phyloP scores from a whole-genome alignment of 2,888 invertebrate genomes.

The Erynnis tages region DNA sequence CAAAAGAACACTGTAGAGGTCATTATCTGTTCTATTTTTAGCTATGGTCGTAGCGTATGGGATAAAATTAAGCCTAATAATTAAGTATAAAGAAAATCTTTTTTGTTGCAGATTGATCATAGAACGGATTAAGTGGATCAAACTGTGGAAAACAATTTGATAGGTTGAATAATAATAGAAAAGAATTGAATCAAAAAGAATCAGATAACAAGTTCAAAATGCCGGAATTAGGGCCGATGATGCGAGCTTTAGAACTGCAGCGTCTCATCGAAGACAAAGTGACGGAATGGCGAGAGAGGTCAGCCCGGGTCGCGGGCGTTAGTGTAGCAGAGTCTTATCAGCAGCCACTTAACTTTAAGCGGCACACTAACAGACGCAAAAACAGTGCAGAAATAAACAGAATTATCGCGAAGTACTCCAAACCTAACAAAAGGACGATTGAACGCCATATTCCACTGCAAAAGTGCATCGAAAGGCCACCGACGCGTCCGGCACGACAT shows the following conservation, averaged over 20 bases:
- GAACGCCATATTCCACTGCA: conserved; percentile 49
- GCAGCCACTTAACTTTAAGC: conserved; percentile 75
- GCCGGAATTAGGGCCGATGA: conserved; percentile 75
- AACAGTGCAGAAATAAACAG: conserved; percentile 78
- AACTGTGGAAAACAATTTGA: not conserved
- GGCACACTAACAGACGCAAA: conserved; percentile 75
- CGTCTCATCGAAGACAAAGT: conserved; percentile 77
- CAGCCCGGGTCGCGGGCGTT: conserved; percentile 68
- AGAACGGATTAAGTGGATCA: too few relatives aligned
- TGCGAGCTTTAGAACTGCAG: conserved; percentile 76
- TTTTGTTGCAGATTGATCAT: not conserved
- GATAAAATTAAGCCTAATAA: not conserved
- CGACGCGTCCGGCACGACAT: conserved; percentile 59
- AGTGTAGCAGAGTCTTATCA: conserved; percentile 77
- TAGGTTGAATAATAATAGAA: not conserved
- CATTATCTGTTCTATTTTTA: not conserved
- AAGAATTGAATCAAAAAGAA: not conserved
- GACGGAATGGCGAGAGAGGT: conserved; percentile 78
- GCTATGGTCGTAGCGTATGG: not conserved
- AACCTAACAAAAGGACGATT: conserved; percentile 65
- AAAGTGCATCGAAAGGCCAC: conserved; percentile 48
- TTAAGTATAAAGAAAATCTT: not conserved
- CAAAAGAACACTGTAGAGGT: not conserved
- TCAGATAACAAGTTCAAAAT: conserved; percentile 44
- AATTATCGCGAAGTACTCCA: conserved; percentile 79